Evolutionary conservation across 2,797 vertebrate species (phyloP), one percentile per base, ranked within the genome.

Genomic region (Hydrophis major): DNA sequence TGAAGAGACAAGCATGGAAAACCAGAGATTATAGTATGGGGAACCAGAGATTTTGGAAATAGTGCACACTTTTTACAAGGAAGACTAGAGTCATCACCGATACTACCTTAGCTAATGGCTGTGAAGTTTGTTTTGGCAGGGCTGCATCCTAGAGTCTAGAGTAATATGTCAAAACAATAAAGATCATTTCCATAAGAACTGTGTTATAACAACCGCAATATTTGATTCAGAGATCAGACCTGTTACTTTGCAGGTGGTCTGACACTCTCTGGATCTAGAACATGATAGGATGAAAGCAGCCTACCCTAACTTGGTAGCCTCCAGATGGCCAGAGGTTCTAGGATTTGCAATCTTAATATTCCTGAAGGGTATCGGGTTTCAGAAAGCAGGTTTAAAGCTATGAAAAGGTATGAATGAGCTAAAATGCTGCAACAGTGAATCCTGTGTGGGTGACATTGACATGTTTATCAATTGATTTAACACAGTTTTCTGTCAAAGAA

Each of bases 11-110:
- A 66, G 37, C 90, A 50, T 50, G 11, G 57, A 90, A 56, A 53
- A 95, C 0, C 93, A 93, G 93, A 14, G 28, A n/a, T n/a, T 66
- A 66, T 66, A 66, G 61, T 66, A 93, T 95, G 89, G 56, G 60
- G 92, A 87, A 74, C 16, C 32, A 88, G 91, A 92, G 92, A 95
- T 92, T 93, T 94, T 63, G 95, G 91, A 57, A 91, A 91, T 4
- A 22, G 20, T 55, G 28, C 55, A n/a, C 22, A 27, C 16, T 47
- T 83, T 83, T 83, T 47, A 83, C 22, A 83, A 83, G 42, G 37
- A 47, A 78, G 74, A 25, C 1, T 83, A 83, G 74, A 83, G 42
- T 25, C 74, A 78, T 42, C 37, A 22, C 20, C 20, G 2, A 8
- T 83, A 83, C 7, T 16, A 55, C 7, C 47, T 93, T 91, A 90